These are phyloP conservation scores for Cacatua alba DNA, from an alignment of 2,113 vertebrate genomes.

Conservation along the genomic window DNA sequence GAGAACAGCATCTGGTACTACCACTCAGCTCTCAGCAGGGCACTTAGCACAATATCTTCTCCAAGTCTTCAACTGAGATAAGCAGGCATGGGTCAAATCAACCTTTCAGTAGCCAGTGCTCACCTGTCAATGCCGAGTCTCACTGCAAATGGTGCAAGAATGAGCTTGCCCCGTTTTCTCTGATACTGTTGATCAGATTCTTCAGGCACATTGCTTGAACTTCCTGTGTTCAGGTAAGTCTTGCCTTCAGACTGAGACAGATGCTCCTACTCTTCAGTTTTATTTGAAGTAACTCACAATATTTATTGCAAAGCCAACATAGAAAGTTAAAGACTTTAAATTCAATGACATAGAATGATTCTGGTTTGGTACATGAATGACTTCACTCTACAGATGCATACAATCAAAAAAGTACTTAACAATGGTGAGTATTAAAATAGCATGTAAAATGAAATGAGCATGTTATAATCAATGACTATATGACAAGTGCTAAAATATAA, in stretches of 20 bases:
- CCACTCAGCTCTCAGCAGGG: neutral
- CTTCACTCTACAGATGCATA: neutral
- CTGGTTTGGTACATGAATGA: neutral
- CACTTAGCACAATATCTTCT: neutral
- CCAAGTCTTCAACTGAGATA: neutral
- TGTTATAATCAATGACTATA: neutral
- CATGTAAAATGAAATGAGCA: neutral
- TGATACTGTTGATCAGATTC: neutral
- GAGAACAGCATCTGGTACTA: neutral
- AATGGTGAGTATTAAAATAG: neutral
- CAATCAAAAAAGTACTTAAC: neutral
- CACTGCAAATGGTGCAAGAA: neutral
- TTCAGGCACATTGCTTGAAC: neutral
- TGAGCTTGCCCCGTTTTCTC: neutral
- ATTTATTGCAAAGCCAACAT: neutral
- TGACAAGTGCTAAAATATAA: conserved; percentile 9
- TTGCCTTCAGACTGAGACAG: neutral
- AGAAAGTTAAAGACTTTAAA: neutral
- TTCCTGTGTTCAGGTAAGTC: neutral
- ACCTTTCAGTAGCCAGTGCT: neutral
- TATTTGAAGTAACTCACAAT: neutral
- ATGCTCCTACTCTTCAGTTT: neutral
- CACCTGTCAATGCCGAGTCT: accelerated
- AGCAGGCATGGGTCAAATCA: neutral
- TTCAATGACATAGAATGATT: neutral